Evolutionary conservation across 2,113 vertebrate genomes (phyloP), one percentile per base, ranked within the genome.

Genomic region (Prionailurus bengalensis): DNA sequence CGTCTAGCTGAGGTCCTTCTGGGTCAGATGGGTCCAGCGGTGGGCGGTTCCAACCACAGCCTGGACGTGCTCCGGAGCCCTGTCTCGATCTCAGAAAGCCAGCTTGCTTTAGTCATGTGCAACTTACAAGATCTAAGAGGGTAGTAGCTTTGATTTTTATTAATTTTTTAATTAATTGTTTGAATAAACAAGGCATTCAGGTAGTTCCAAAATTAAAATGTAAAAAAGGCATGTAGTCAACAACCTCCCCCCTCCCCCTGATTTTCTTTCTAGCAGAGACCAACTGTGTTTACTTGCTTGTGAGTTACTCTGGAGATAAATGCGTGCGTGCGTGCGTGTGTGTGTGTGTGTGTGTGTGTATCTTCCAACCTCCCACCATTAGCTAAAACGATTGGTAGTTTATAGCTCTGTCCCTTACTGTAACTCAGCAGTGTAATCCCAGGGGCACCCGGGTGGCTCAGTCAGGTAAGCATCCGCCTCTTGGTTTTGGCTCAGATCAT

Each of bases 261-360:
- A 42, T 78, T 83, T 71, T 36, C 82, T 91, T 53, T 51, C 15
- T 11, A 55, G 15, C 7, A 91, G 45, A 84, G 82, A 97, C 65
- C 4, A 14, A 9, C 55, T 81, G n/a, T 19, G 33, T n/a, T 45
- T 63, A 23, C 11, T 63, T 89, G 85, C 53, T 78, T 82, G 11
- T 81, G 36, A 86, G 12, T 91, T 74, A 66, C 89, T 88, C 61
- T n/a, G 68, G 81, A 83, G 81, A 65, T 29, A 66, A 48, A 70
- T 70, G 42, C 1, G 25, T 39, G 13, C 9, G 7, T 31, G 12
- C 33, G 63, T 39, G 8, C 23, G 10, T 1, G 0, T 3, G 61
- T 6, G 8, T 33, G 16, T 42, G 16, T 6, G 10, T 33, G 17
- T 45, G 45, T 45, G 4, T 66, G 63, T 73, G 33, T 33, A 10